A percentile compares a stretch with the other conserved stretches of the same genome.
Conservation (phyloP, 2,888 invertebrate species). For the Prosopocoilus inquinatus region DNA sequence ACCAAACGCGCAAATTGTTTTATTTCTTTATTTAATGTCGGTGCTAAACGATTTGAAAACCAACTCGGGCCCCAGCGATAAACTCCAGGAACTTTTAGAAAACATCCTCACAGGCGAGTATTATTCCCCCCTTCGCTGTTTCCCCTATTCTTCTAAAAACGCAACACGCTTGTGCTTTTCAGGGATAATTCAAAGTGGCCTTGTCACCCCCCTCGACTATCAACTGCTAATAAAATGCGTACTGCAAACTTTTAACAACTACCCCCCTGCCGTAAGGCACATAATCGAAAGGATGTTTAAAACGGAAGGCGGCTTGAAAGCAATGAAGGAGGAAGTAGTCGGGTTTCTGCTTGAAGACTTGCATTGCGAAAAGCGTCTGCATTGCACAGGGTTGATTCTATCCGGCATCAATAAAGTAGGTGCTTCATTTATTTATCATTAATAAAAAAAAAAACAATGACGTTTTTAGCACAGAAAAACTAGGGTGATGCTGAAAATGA, state of each 20-base stretch:
- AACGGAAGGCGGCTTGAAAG: not conserved
- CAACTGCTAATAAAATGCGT: not conserved
- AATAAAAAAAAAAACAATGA: not conserved
- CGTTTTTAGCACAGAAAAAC: not conserved
- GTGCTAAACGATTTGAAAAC: slow-evolving; percentile 35
- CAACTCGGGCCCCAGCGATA: slow-evolving; percentile 2
- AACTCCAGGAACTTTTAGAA: slow-evolving; percentile 18
- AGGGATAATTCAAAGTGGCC: not conserved
- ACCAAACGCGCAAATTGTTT: slow-evolving; percentile 31
- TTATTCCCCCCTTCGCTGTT: not conserved
- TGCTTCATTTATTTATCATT: not conserved
- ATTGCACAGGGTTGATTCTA: slow-evolving; percentile 33
- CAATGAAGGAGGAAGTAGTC: slow-evolving; percentile 24
- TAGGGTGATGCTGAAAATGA: too few species aligned
- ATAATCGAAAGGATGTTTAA: not conserved
- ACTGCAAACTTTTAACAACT: not conserved
- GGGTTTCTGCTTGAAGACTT: slow-evolving; percentile 33
- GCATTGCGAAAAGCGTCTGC: slow-evolving; percentile 30
- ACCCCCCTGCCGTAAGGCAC: not conserved
- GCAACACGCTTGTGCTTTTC: not conserved
- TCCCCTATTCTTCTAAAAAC: not conserved
- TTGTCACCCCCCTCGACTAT: not conserved
- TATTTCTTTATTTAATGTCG: slow-evolving; percentile 37
- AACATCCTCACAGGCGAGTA: slow-evolving; percentile 37
- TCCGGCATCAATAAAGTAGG: slow-evolving; percentile 37